Evolutionary conservation across 1,140 invertebrate species (phyloP).

Genomic region (Brachionus angularis): DNA sequence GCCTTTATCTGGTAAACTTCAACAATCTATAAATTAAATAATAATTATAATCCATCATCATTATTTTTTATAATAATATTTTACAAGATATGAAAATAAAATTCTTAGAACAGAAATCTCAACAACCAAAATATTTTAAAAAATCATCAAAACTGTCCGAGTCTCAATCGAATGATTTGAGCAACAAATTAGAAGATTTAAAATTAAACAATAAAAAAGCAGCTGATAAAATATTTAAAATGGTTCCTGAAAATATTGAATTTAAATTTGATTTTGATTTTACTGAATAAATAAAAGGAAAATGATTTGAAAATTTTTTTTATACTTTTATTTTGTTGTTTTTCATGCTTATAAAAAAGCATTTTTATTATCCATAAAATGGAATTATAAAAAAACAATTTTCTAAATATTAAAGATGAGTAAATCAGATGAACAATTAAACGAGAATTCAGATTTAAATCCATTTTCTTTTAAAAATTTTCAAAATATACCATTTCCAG

Average conservation of each 20-base stretch:
- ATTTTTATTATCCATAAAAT: too few species aligned
- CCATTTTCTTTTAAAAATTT: conserved; percentile 40
- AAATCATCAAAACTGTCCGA: too few species aligned
- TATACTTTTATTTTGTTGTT: not conserved
- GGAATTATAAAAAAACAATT: too few species aligned
- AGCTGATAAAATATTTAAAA: conserved; percentile 2
- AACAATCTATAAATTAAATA: too few species aligned
- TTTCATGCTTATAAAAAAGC: conserved; percentile 31
- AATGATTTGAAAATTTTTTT: not conserved
- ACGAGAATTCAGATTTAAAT: too few species aligned
- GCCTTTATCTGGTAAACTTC: not conserved
- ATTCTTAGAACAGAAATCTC: not conserved
- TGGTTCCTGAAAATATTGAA: conserved; percentile 2
- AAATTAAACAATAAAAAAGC: conserved; percentile 17
- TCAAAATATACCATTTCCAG: not conserved
- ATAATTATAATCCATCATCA: too few species aligned
- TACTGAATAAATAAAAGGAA: conserved; percentile 43
- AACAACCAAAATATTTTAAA: not conserved
- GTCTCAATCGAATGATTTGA: not conserved
- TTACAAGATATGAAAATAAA: conserved; percentile 1
- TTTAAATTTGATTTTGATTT: conserved; percentile 36
- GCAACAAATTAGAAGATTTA: not conserved
- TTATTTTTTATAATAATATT: not conserved
- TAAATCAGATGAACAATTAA: too few species aligned
- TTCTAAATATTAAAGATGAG: too few species aligned